Conservation (phyloP, 2,888 invertebrate species). For the Sinopyrophorus schimmeli region DNA sequence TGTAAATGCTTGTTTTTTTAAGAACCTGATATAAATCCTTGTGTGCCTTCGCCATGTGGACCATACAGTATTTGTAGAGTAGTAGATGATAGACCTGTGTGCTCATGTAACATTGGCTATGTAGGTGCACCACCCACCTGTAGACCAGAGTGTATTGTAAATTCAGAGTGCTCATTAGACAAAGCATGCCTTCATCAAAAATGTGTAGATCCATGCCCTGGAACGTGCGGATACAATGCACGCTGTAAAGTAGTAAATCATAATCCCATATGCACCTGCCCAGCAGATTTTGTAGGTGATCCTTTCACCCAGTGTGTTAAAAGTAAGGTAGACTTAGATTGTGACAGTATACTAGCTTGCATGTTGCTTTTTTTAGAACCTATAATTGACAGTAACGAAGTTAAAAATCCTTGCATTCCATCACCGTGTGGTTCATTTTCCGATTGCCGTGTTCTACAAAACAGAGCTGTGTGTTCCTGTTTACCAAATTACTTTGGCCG, state of each 20-base stretch:
- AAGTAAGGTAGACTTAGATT: conserved; percentile 65
- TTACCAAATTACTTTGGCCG: conserved; percentile 73
- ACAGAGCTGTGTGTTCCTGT: conserved; percentile 76
- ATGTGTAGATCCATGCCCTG: conserved; percentile 76
- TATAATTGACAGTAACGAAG: conserved; percentile 39
- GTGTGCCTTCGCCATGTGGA: conserved; percentile 78
- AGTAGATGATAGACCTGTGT: conserved; percentile 72
- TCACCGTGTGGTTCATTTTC: conserved; percentile 79
- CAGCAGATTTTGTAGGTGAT: conserved; percentile 71
- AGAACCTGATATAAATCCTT: conserved; percentile 65
- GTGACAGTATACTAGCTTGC: conserved; percentile 22
- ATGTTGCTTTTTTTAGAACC: conserved; percentile 50
- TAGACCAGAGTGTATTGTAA: conserved; percentile 76
- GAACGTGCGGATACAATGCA: conserved; percentile 76
- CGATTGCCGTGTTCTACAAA: conserved; percentile 69
- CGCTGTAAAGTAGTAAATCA: conserved; percentile 79
- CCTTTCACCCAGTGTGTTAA: conserved; percentile 75
- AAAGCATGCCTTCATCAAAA: conserved; percentile 78
- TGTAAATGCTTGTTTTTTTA: conserved; percentile 36
- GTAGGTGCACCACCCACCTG: conserved; percentile 77
- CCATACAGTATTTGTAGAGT: conserved; percentile 76
- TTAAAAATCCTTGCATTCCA: conserved; percentile 65
- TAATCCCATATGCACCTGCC: conserved; percentile 78
- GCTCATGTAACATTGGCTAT: conserved; percentile 74
- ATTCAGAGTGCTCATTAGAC: conserved; percentile 75